These are phyloP conservation scores for Atractosteus spatula DNA, from an alignment of 2,113 vertebrate species.

Conservation along the genomic window DNA sequence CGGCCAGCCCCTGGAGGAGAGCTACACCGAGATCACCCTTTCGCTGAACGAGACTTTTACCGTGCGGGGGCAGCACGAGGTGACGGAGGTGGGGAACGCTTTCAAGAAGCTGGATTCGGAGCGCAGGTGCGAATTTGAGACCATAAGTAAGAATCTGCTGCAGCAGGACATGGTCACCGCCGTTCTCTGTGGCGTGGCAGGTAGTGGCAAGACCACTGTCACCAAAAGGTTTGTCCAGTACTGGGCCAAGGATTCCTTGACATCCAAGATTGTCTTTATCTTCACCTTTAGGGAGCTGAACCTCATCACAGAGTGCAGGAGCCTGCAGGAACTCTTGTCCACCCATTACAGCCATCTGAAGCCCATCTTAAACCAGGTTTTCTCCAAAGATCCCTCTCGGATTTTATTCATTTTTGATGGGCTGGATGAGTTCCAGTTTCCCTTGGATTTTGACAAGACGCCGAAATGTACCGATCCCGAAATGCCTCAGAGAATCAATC, in stretches of 20 bases:
- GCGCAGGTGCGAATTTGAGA: conserved; percentile 29
- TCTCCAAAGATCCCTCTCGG: conserved; percentile 25
- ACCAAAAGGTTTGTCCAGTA: conserved; percentile 33
- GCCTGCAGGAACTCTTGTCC: conserved; percentile 32
- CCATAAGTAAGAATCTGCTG: conserved; percentile 32
- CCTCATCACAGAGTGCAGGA: conserved; percentile 35
- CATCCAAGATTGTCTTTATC: conserved; percentile 33
- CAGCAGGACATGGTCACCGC: conserved; percentile 15
- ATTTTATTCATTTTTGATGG: conserved; percentile 45
- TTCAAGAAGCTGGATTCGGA: conserved; percentile 22
- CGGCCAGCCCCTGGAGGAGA: conserved; percentile 9
- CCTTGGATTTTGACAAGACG: conserved; percentile 39
- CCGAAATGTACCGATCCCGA: conserved; percentile 47
- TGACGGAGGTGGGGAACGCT: conserved; percentile 32
- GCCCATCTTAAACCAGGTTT: conserved; percentile 27
- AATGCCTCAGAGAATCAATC: conserved; percentile 24
- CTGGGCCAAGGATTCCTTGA: conserved; percentile 29
- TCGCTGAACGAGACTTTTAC: conserved; percentile 20
- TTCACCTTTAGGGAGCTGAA: conserved; percentile 46
- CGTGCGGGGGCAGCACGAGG: conserved; percentile 37
- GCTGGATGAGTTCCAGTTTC: conserved; percentile 43
- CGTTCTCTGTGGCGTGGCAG: conserved; percentile 43
- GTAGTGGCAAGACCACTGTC: conserved; percentile 50
- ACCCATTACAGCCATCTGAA: conserved; percentile 47
- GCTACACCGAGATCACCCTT: conserved; percentile 36